Percentiles rank a stretch among this genome's conserved stretches.
Evolutionary conservation across 2,797 vertebrate species (phyloP).

Genomic region (Semotilus atromaculatus): DNA sequence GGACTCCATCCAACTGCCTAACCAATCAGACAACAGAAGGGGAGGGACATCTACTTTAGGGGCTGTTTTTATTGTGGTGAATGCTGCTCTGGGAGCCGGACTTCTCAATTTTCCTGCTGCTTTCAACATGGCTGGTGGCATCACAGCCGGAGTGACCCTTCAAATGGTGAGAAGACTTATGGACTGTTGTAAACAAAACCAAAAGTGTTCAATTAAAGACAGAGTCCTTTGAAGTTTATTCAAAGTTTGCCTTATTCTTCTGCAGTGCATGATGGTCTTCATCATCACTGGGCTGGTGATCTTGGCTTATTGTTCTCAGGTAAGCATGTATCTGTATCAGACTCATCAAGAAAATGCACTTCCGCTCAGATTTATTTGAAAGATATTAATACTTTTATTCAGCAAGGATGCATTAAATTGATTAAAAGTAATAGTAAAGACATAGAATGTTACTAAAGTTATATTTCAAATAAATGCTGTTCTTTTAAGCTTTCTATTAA

Average conservation of each 20-base stretch:
- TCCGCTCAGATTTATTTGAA: background rate
- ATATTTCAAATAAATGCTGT: background rate
- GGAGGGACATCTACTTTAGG: slow-evolving; percentile 79
- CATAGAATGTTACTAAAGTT: background rate
- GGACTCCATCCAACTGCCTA: slow-evolving; percentile 74
- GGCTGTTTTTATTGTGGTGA: slow-evolving; percentile 95
- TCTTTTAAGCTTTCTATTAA: background rate
- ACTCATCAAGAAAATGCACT: background rate
- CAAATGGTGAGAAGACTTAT: slow-evolving; percentile 86
- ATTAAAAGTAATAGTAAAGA: background rate
- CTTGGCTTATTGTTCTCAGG: slow-evolving; percentile 93
- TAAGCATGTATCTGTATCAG: slow-evolving; percentile 54
- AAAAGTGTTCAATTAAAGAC: background rate
- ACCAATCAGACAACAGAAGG: slow-evolving; percentile 64
- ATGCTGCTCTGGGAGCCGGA: slow-evolving; percentile 92
- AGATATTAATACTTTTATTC: background rate
- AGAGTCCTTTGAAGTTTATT: background rate
- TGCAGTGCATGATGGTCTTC: slow-evolving; percentile 92
- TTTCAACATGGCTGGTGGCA: slow-evolving; percentile 90
- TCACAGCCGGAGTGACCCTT: slow-evolving; percentile 85
- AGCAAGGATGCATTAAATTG: background rate
- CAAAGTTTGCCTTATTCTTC: background rate
- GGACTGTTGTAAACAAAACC: background rate
- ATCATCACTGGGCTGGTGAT: slow-evolving; percentile 95
- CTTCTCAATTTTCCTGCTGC: slow-evolving; percentile 97